phyloP scores from a whole-genome alignment of 1,140 invertebrate species.

The Rhagoletis zephyria region DNA sequence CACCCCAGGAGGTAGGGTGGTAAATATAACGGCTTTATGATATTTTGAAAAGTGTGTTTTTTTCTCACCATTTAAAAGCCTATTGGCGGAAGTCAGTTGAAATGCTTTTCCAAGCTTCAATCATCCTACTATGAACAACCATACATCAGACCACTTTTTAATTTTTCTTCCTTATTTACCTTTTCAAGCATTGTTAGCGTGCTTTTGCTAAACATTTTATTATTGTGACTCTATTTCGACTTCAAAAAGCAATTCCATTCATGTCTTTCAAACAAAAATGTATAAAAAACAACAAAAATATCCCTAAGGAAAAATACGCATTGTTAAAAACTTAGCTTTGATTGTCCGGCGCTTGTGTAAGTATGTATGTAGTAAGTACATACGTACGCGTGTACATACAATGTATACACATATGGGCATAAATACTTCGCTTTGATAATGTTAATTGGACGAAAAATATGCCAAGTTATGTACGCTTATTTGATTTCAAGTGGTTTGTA shows the following conservation, averaged over 20 bases:
- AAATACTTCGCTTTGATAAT: background rate
- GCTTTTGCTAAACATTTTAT: background rate
- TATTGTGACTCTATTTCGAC: background rate
- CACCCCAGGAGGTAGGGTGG: no score
- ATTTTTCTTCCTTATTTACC: background rate
- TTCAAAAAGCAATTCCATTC: background rate
- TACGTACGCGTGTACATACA: no score
- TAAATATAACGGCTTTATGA: no score
- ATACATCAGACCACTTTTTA: no score
- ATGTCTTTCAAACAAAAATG: background rate
- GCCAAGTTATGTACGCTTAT: background rate
- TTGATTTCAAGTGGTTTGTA: background rate
- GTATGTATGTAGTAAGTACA: background rate
- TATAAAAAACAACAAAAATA: background rate
- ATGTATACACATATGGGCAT: background rate
- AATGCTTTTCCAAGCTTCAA: no score
- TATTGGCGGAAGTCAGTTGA: no score
- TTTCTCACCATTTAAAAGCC: no score
- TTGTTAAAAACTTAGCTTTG: no score
- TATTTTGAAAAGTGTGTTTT: no score
- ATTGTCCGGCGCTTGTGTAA: background rate
- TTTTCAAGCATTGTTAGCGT: background rate
- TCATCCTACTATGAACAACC: no score
- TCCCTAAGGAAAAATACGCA: background rate
- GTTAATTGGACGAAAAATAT: conserved; percentile 21